Evolutionary conservation across 2,888 invertebrate genomes (phyloP).

Genomic region (Philhelius pedissequus): DNA sequence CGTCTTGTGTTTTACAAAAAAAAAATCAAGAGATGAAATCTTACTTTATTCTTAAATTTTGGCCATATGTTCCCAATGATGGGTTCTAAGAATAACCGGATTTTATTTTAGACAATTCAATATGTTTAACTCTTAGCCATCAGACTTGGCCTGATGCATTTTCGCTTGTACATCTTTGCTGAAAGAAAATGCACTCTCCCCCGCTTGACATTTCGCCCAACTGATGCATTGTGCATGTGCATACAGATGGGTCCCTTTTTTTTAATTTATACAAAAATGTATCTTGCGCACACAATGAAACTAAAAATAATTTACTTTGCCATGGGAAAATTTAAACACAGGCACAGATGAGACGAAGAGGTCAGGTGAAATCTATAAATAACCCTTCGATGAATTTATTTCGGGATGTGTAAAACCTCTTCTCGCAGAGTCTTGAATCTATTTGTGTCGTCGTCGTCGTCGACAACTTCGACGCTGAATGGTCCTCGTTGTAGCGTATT

Average conservation of each 20-base stretch:
- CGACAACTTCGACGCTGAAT: background rate
- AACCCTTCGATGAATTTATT: conserved; percentile 51
- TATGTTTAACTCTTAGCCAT: conserved; percentile 38
- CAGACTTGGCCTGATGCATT: background rate
- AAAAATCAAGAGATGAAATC: conserved; percentile 6
- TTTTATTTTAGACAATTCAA: conserved; percentile 53
- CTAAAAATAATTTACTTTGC: conserved; percentile 59
- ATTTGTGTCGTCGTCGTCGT: background rate
- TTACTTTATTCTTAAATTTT: conserved; percentile 29
- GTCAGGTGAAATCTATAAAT: conserved; percentile 67
- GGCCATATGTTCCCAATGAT: conserved; percentile 48
- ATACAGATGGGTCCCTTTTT: conserved; percentile 10
- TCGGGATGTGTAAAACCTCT: conserved; percentile 53
- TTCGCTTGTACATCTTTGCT: background rate
- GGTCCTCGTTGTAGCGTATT: background rate
- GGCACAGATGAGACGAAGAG: conserved; percentile 62
- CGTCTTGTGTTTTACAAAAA: background rate
- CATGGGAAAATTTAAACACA: conserved; percentile 62
- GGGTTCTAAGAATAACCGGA: conserved; percentile 48
- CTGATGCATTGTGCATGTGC: conserved; percentile 1
- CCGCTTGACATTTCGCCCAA: background rate
- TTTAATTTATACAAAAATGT: conserved; percentile 10
- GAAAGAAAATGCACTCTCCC: conserved; percentile 8
- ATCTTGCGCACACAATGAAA: conserved; percentile 52
- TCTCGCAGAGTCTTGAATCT: conserved; percentile 25